Conservation (phyloP, 1,140 invertebrate genomes). For the Aporrectodea caliginosa region DNA sequence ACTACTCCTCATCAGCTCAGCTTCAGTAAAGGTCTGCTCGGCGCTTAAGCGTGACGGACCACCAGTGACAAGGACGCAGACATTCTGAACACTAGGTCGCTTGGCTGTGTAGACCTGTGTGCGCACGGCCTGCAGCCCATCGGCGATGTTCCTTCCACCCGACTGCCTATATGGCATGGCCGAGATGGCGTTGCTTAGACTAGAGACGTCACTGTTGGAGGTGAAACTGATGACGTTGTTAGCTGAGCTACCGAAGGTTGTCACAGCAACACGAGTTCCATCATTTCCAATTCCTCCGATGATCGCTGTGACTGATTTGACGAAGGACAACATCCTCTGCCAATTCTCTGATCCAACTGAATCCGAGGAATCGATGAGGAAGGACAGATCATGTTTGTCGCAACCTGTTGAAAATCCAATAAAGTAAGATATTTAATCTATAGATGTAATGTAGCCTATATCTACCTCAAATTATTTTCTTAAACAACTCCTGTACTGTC, state of each 20-base stretch:
- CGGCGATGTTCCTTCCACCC: not conserved
- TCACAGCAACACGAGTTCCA: not conserved
- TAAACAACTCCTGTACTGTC: no score
- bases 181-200: not conserved
- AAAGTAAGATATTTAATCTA: no score
- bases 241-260: not conserved
- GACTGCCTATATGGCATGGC: not conserved
- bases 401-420: no score
- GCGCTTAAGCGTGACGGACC: not conserved
- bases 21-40: no score
- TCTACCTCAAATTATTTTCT: no score
- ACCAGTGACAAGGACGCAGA: not conserved
- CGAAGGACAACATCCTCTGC: not conserved
- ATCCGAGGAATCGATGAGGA: slow-evolving; percentile 9
- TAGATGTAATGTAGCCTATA: no score
- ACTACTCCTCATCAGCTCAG: not conserved
- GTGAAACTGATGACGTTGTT: not conserved
- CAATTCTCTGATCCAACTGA: slow-evolving; percentile 2
- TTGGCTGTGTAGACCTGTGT: not conserved
- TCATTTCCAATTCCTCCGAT: not conserved
- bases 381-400: no score
- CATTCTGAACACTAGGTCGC: not conserved
- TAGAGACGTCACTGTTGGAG: not conserved
- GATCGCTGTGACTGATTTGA: not conserved
- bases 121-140: not conserved